Evolutionary conservation across 1,140 invertebrate species (phyloP).

Genomic region (Saxidomus purpurata): DNA sequence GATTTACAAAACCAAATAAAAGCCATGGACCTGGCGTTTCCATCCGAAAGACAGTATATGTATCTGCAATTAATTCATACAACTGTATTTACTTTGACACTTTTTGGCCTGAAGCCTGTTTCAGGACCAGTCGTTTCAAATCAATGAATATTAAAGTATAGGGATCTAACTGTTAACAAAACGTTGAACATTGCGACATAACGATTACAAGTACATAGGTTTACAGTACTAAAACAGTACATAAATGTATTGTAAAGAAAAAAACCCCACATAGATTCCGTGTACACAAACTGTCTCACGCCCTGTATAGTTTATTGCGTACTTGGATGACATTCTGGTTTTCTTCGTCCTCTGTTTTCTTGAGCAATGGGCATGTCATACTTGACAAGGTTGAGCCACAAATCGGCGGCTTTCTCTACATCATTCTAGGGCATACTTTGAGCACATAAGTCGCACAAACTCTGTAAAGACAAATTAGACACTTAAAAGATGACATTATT

Average conservation of each 20-base stretch:
- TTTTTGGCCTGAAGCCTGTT: not conserved
- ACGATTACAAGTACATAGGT: too few relatives aligned
- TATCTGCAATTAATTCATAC: not conserved
- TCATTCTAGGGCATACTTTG: slow-evolving; percentile 72
- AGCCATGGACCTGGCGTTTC: too few relatives aligned
- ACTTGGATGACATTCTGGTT: not conserved
- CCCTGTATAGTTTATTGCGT: not conserved
- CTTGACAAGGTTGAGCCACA: not conserved
- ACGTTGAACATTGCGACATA: too few relatives aligned
- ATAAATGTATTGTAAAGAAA: not conserved
- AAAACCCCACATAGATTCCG: not conserved
- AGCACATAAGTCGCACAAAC: slow-evolving; percentile 76
- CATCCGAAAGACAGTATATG: not conserved
- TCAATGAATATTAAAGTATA: not conserved
- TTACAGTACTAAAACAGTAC: not conserved
- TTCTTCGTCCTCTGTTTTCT: not conserved
- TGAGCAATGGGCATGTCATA: not conserved
- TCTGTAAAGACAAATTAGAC: slow-evolving; percentile 67
- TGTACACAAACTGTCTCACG: not conserved
- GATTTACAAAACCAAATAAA: too few relatives aligned
- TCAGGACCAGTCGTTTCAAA: not conserved
- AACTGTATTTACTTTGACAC: not conserved
- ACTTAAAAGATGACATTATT: not conserved
- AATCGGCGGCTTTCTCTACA: not conserved
- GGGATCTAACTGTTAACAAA: too few relatives aligned